Base-by-base conservation (phyloP, 2,797 vertebrate species). In the Mastacembelus armatus region DNA sequence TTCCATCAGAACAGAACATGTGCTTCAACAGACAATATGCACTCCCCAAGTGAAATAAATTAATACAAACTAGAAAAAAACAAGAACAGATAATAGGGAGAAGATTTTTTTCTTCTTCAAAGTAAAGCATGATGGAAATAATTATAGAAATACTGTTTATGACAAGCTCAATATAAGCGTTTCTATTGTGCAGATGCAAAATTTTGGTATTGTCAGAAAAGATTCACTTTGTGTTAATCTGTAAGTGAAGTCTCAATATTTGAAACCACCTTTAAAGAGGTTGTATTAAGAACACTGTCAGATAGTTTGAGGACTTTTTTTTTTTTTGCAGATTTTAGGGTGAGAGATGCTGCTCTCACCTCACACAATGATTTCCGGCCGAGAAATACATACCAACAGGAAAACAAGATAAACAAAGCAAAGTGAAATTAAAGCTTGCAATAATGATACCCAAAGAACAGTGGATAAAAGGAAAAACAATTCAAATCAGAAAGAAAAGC, bases 31-130 rank as follows among this genome's bases (percentile, higher is more conserved):
- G 83, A 89, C 78, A 78, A 45, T 83, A 83, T 49, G 76, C 81
- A 51, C 85, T 75, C 82, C 66, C 78, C 62, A 74, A 83, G 29
- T 80, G 62, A 86, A 92, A 93, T 92, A 92, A 92, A 92, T 92
- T 92, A 90, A 86, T 77, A 68, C 43, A 58, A 85, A 76, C 45
- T 69, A 76, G 12, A 62, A 72, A 54, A 48, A 29, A 8, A 60
- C 22, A 10, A 29, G 56, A 43, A 45, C 1, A 11, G 16, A 29
- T 61, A 16, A 19, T 70, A 36, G 57, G 66, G 52, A 47, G 3
- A 33, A 21, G 4, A 10, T 35, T 18, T 56, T 57, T 1, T 33
- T 33, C n/a, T 75, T 81, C 32, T 55, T 42, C 36, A 49, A 69
- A 79, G 15, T 30, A 62, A 66, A 50, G 21, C 32, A 11, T 32